These are phyloP conservation scores for Tachystola acroxantha DNA, from an alignment of 2,888 invertebrate species.

Conservation along the genomic window DNA sequence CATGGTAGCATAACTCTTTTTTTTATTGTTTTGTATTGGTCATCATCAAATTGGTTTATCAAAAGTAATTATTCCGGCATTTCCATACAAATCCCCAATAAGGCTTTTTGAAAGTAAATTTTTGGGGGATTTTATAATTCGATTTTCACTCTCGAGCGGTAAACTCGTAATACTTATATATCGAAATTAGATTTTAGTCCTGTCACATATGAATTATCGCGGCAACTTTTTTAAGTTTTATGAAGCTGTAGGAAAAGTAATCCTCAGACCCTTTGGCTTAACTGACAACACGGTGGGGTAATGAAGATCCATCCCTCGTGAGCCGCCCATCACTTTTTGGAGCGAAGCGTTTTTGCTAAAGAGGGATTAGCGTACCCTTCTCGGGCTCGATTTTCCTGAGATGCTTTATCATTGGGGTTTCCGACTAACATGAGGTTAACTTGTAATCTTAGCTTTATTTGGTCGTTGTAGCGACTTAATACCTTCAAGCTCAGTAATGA, in stretches of 20 bases:
- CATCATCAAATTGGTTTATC: too few species aligned
- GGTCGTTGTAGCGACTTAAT: constrained; percentile 69
- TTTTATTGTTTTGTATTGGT: too few species aligned
- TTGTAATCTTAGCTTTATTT: constrained; percentile 78
- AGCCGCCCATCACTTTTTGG: constrained; percentile 76
- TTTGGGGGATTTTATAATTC: too few species aligned
- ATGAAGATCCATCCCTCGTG: constrained; percentile 72
- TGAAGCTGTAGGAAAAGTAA: constrained; percentile 66
- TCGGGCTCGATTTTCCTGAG: constrained; percentile 70
- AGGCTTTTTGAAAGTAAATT: too few species aligned
- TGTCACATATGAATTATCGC: constrained; percentile 19
- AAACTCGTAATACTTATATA: too few species aligned
- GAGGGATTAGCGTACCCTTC: constrained; percentile 76
- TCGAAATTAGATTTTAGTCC: too few species aligned
- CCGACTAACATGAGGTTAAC: constrained; percentile 77
- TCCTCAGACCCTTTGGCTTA: constrained; percentile 68
- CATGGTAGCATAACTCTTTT: too few species aligned
- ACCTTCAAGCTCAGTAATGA: constrained; percentile 63
- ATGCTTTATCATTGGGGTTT: constrained; percentile 77
- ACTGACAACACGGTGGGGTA: constrained; percentile 72
- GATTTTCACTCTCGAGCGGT: too few species aligned
- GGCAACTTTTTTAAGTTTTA: constrained; percentile 53
- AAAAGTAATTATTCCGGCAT: too few species aligned
- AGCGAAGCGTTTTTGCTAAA: constrained; percentile 77
- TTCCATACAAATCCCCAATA: too few species aligned